Base-by-base conservation (phyloP, 1,140 invertebrate genomes). In the Centruroides vittatus region DNA sequence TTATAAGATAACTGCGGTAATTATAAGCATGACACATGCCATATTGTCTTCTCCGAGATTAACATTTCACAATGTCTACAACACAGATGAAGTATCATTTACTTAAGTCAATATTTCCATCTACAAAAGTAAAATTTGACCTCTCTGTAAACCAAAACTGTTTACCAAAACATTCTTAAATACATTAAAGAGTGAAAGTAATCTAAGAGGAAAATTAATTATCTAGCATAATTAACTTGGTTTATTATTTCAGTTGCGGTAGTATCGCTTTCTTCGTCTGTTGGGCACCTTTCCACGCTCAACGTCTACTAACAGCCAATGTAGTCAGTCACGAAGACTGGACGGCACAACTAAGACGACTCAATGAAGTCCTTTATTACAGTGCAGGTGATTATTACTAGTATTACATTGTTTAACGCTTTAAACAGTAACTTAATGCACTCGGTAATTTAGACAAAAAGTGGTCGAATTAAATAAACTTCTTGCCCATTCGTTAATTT, bases 251-350 rank as follows among this genome's bases (percentile, higher is more conserved):
- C 59, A 60, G 66, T 66, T 62, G 62, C 48, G 9, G 60, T 66
- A n/a, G 53, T 66, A 67, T 92, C 52, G 88, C 88, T 10, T 94
- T 94, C 76, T 93, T 93, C 78, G 76, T 92, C 23, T 93, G 89
- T 73, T 93, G 89, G 89, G 88, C 88, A 3, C 90, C 90, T 11
- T 93, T 93, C 72, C 89, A 93, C 71, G 81, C 84, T 34, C 89
- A 93, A 73, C 73, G 89, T 12, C 75, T 92, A 13, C 78, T 90
- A 65, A 82, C 84, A 34, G 82, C 86, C 59, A 41, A 41, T 41
- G 88, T 88, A 70, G 79, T 81, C 5, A 78, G 76, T 12, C 47
- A 58, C 5, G 23, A 55, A 35, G 34, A 53, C 3, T 67, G 65
- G 65, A 55, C 65, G 4, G 48, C 47, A 9, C 9, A 12, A 10